Evolutionary conservation across 2,113 vertebrate species (phyloP).

Genomic region (Hoplias malabaricus): DNA sequence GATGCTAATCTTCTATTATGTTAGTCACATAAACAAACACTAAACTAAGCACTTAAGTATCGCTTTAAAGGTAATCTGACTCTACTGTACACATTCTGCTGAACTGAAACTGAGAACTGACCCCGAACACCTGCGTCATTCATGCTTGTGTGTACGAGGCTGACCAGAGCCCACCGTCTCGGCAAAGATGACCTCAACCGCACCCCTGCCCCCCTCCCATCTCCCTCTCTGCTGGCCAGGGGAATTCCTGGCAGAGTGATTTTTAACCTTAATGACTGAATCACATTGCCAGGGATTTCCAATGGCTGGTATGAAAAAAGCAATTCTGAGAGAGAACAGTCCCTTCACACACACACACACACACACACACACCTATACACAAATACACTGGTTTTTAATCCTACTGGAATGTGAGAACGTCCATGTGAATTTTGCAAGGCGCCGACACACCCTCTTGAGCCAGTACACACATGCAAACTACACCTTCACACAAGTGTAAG

Average conservation of each 20-base stretch:
- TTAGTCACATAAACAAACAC: no score
- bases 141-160: neutral
- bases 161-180: neutral
- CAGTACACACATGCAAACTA: slow-evolving; percentile 22
- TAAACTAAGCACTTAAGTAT: no score
- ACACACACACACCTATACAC: slow-evolving; percentile 17
- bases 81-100: neutral
- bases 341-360: slow-evolving; percentile 9
- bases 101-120: neutral
- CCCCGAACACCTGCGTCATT: neutral
- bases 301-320: slow-evolving; percentile 80
- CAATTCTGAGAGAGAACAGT: slow-evolving; percentile 28
- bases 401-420: slow-evolving; percentile 25
- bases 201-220: neutral
- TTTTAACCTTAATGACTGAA: slow-evolving; percentile 83
- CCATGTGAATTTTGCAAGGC: slow-evolving; percentile 23
- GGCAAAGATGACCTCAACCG: slow-evolving; percentile 13
- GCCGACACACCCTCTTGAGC: slow-evolving; percentile 18
- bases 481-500: neutral
- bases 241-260: slow-evolving; percentile 97
- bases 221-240: slow-evolving; percentile 75
- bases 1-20: no score
- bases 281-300: slow-evolving; percentile 99
- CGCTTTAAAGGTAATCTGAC: no score
- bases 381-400: slow-evolving; percentile 28